Evolutionary conservation across 2,888 invertebrate species (phyloP), one percentile per base, ranked within the genome.

Genomic region (Strigamia transsilvanica): DNA sequence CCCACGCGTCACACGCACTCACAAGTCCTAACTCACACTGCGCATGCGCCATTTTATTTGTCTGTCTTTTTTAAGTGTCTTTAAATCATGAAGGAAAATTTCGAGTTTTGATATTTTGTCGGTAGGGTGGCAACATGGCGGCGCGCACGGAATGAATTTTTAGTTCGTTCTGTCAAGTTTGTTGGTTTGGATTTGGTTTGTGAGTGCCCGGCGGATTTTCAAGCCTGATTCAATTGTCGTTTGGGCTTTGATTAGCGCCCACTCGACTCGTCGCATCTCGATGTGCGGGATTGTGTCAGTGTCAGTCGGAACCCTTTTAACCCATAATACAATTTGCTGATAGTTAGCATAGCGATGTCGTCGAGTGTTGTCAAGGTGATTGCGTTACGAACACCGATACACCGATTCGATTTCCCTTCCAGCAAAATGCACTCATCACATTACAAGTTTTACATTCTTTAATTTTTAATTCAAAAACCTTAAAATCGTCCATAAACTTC

Each of bases 331-430:
- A 73, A 73, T 73, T 73, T 73, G 73, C 13, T 32, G 73, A 73
- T 73, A 73, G 73, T 73, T 73, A 73, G 73, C 73, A 73, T 73
- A 73, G 73, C 73, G n/a, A 73, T 73, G 73, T 23, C 73, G 73
- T 73, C 73, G 73, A 56, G 56, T 73, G 73, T 73, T 32, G 73
- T 73, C 73, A 73, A 73, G 27, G 73, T 73, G 73, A 73, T 73
- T 73, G 32, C 32, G 73, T 73, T 73, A 73, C 73, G 32, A 32
- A 73, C 32, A 73, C 27, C 32, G 73, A 73, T 73, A 18, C 6
- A 73, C 73, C 32, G 61, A 73, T 32, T 73, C 27, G 73, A 73
- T 23, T 32, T 3, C 32, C 32, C 27, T 73, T 73, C 27, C 27
- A 73, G 73, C 27, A 27, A 73, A 73, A 73, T 73, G 73, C 73